phyloP scores from a whole-genome alignment of 2,888 invertebrate species.

The Protula sp. region DNA sequence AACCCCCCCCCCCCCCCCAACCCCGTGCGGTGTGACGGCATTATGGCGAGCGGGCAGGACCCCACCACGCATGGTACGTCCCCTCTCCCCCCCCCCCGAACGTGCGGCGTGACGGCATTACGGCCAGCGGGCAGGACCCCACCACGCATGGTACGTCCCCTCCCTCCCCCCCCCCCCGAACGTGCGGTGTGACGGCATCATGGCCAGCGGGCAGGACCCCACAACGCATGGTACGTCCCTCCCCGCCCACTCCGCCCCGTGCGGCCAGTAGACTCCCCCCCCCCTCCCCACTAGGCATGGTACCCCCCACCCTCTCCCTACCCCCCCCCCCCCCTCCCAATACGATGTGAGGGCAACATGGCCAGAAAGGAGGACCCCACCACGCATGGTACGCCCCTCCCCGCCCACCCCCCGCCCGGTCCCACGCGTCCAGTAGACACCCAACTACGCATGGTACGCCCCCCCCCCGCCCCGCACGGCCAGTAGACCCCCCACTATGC shows the following conservation, averaged over 20 bases:
- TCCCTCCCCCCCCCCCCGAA: no score
- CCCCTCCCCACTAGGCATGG: no score
- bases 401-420: no score
- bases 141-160: conserved; percentile 63
- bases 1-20: no score
- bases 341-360: conserved; percentile 81
- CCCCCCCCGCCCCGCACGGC: conserved; percentile 65
- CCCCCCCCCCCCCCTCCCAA: no score
- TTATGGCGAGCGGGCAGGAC: conserved; percentile 79
- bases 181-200: conserved; percentile 77
- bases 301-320: conserved; percentile 65
- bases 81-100: no score
- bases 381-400: conserved; percentile 64
- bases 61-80: conserved; percentile 64
- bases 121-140: conserved; percentile 76
- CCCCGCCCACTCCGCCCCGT: conserved; percentile 67
- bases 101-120: conserved; percentile 80
- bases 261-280: no score
- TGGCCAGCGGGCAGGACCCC: conserved; percentile 76
- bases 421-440: conserved; percentile 79
- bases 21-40: conserved; percentile 76
- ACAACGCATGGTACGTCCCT: conserved; percentile 63
- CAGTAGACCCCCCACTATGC: no score
- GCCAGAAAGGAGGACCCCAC: conserved; percentile 73
- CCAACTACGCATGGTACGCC: conserved; percentile 64